Percentiles rank a stretch among this genome's conserved stretches.
Evolutionary conservation across 2,113 vertebrate species (phyloP).

Genomic region (Aramus guarauna): DNA sequence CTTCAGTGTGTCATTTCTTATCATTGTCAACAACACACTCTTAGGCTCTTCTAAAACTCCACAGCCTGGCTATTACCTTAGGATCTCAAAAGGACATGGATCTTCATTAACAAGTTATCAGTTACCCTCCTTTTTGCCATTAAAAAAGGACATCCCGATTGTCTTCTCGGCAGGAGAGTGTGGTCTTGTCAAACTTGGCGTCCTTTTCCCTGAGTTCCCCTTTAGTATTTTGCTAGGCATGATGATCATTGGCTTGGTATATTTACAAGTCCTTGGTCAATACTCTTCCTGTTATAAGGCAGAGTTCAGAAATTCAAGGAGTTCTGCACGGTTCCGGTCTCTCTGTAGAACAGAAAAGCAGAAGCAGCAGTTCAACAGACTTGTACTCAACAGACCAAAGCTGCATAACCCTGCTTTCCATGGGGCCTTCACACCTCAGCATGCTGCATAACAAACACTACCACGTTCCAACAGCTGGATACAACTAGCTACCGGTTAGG

Average conservation of each 20-base stretch:
- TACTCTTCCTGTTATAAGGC: conserved; percentile 72
- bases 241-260: neutral
- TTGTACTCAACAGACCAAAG: neutral
- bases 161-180: neutral
- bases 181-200: neutral
- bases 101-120: conserved; percentile 15
- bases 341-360: conserved; percentile 69
- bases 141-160: neutral
- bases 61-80: conserved; percentile 36
- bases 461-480: neutral
- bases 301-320: conserved; percentile 88
- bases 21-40: neutral
- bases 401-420: neutral
- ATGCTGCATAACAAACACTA: neutral
- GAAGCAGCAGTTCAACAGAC: neutral
- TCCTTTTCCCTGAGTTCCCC: conserved; percentile 40
- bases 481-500: neutral
- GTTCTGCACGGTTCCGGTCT: conserved; percentile 86
- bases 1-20: neutral
- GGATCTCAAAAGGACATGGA: conserved; percentile 27
- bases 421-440: neutral
- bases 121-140: conserved; percentile 11
- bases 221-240: conserved; percentile 33
- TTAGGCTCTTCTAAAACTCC: neutral
- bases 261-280: neutral